Base-by-base conservation (phyloP, 2,113 vertebrate species). In the Empidonax traillii region DNA sequence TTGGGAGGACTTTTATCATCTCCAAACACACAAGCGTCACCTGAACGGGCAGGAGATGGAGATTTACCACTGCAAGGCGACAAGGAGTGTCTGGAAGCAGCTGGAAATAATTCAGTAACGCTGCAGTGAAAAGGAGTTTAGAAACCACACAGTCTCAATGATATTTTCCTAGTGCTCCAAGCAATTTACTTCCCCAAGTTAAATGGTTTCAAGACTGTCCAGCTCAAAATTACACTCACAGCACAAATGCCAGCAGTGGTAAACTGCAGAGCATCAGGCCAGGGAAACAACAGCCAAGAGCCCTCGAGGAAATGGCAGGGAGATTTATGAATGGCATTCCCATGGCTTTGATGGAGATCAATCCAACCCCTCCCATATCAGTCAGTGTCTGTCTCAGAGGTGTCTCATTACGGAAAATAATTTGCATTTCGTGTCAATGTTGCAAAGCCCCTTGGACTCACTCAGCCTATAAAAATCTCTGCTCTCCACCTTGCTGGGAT, bases 61-160 rank as follows among this genome's bases (percentile, higher is more conserved):
- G 78, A 66, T 78, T 95, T 95, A 87, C 89, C 65, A 72, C 51
- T 72, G 75, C 80, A 91, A 94, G 31, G 98, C 98, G 96, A 85
- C 73, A 96, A 90, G 98, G 97, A 98, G 98, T 94, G 94, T 97
- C 98, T 97, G 95, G 97, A 96, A 98, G 97, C 98, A 99, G 99
- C 98, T 99, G 99, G 99, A 99, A 99, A 98, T 98, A 98, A 99
- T 99, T 99, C 98, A 96, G 97, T 97, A 98, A 98, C 97, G 96
- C 95, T 94, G 97, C 97, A 97, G 97, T 96, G 96, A 92, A 97
- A 98, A 98, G 97, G 97, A 98, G 97, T 98, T 98, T 98, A 94
- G 98, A 99, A 99, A 98, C 98, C 99, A 98, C 98, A 99, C 98
- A 97, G 98, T 98, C 97, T 98, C 98, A 97, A 96, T 83, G 97